phyloP scores from a whole-genome alignment of 2,888 invertebrate genomes.

The Cheiracanthium punctorium region DNA sequence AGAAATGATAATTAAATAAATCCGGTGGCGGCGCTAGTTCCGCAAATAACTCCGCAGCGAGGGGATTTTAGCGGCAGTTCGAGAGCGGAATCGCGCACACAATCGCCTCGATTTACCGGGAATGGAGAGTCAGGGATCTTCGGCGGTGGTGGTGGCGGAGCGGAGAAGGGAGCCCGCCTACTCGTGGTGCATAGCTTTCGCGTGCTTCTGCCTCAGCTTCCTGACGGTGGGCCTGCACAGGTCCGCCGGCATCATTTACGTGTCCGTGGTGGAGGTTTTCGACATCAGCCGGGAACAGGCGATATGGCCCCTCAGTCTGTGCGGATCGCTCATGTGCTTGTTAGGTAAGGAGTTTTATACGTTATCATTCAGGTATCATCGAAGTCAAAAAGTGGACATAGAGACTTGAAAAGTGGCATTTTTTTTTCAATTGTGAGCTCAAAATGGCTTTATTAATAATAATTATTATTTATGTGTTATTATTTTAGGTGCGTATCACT shows the following conservation, averaged over 20 bases:
- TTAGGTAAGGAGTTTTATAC: constrained; percentile 43
- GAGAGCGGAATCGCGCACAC: constrained; percentile 17
- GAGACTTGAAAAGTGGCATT: too few species aligned
- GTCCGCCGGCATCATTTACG: constrained; percentile 64
- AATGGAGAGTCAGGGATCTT: constrained; percentile 43
- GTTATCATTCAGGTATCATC: not conserved
- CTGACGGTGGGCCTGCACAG: constrained; percentile 64
- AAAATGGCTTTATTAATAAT: too few species aligned
- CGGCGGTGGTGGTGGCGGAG: constrained; percentile 29
- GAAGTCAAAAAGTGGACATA: too few species aligned
- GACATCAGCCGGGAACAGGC: constrained; percentile 61
- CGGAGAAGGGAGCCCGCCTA: constrained; percentile 44
- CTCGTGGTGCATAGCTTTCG: constrained; percentile 62
- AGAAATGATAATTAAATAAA: too few species aligned
- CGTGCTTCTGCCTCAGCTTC: constrained; percentile 66
- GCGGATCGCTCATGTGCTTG: constrained; percentile 60
- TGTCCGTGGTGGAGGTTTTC: constrained; percentile 54
- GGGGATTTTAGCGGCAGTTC: constrained; percentile 23
- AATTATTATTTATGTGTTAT: too few species aligned
- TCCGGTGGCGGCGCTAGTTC: constrained; percentile 53
- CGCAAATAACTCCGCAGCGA: constrained; percentile 55
- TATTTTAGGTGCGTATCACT: too few species aligned
- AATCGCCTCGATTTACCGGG: not conserved
- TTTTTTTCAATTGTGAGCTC: too few species aligned
- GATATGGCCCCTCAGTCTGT: constrained; percentile 67